Evolutionary conservation across 2,888 invertebrate genomes (phyloP).

Genomic region (Colletes collaris): DNA sequence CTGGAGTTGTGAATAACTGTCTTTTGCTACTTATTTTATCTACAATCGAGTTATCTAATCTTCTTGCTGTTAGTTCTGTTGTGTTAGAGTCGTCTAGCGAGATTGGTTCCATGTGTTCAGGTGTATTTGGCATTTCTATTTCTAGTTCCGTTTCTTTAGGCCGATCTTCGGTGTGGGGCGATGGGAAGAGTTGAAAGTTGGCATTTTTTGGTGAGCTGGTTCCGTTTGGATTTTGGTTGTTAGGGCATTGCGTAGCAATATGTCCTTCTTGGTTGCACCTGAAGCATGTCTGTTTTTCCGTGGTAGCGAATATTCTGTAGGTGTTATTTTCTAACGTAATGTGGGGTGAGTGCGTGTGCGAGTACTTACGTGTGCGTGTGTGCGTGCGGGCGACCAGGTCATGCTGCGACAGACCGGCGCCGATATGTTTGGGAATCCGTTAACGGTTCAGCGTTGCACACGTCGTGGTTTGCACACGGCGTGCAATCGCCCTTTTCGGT

Average conservation of each 20-base stretch:
- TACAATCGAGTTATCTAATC: not conserved
- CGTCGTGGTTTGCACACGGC: too few species aligned
- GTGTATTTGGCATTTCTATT: not conserved
- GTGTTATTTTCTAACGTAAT: too few species aligned
- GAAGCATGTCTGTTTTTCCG: too few species aligned
- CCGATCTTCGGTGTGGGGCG: not conserved
- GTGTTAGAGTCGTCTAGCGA: not conserved
- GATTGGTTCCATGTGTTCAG: not conserved
- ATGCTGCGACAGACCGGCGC: too few species aligned
- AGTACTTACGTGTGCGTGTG: too few species aligned
- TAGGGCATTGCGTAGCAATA: too few species aligned
- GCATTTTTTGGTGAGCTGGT: not conserved
- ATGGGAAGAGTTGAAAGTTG: not conserved
- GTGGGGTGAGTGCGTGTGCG: too few species aligned
- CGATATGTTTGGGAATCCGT: too few species aligned
- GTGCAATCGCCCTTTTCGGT: too few species aligned
- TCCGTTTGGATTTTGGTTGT: not conserved
- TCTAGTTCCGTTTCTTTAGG: not conserved
- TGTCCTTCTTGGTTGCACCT: not conserved
- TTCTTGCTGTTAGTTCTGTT: not conserved
- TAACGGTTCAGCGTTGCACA: too few species aligned
- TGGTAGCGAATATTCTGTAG: too few species aligned
- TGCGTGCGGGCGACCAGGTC: too few species aligned
- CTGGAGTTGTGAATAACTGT: not conserved
- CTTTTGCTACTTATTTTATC: not conserved